Evolutionary conservation across 2,113 vertebrate genomes (phyloP).

Genomic region (Stegastes partitus): DNA sequence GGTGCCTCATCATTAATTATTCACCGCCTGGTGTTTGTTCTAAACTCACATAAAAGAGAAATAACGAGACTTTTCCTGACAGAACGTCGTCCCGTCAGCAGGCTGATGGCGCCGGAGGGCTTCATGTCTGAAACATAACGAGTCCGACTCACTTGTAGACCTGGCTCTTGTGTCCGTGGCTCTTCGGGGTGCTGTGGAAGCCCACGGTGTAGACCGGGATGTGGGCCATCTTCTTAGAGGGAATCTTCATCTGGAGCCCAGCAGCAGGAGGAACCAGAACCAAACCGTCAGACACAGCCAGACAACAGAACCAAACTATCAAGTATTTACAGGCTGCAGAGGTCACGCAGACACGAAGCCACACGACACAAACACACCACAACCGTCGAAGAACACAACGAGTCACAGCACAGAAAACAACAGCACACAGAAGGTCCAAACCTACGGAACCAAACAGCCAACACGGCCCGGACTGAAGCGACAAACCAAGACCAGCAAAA

Average conservation of each 20-base stretch:
- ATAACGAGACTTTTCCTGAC: no score
- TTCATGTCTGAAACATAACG: no score
- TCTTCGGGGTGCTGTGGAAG: constrained; percentile 88
- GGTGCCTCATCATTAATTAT: no score
- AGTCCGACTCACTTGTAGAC: constrained; percentile 90
- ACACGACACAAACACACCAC: neutral
- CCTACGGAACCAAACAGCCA: constrained; percentile 71
- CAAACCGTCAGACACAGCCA: neutral
- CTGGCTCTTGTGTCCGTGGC: constrained; percentile 83
- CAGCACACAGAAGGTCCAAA: constrained; percentile 55
- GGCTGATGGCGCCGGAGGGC: no score
- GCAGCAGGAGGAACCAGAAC: neutral
- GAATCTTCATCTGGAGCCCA: constrained; percentile 92
- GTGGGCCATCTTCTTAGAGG: constrained; percentile 95
- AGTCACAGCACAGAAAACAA: constrained; percentile 22
- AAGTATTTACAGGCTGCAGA: neutral
- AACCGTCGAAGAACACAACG: constrained; percentile 6
- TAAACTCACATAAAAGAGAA: no score
- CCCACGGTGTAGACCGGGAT: constrained; percentile 95
- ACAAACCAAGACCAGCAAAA: constrained; percentile 43
- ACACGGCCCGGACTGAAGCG: constrained; percentile 56
- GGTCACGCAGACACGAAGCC: neutral
- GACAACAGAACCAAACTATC: neutral
- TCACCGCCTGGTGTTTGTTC: no score
- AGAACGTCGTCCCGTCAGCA: no score